These are phyloP conservation scores for Calameuta idolon DNA, from an alignment of 2,888 invertebrate genomes.

Conservation along the genomic window DNA sequence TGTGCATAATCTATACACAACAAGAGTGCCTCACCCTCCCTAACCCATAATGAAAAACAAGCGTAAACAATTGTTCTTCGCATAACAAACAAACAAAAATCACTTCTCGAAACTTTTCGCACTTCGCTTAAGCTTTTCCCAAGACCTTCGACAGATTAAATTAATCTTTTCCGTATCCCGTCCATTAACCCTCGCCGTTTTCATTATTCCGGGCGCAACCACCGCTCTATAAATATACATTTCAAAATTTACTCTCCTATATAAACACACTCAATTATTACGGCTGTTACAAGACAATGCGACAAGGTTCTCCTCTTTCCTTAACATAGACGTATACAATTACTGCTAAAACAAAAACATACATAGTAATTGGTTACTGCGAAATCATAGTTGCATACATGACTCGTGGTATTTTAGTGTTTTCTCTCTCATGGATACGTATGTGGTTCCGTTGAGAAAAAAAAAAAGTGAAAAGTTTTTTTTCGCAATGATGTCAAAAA, in stretches of 20 bases:
- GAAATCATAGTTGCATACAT: constrained; percentile 24
- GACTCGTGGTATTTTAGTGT: constrained; percentile 24
- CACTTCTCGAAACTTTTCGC: background rate
- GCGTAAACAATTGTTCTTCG: constrained; percentile 33
- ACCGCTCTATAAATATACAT: background rate
- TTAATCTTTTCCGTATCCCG: background rate
- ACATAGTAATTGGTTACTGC: background rate
- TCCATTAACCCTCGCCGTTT: background rate
- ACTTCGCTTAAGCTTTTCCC: background rate
- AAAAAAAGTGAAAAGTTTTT: background rate
- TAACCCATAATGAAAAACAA: constrained; percentile 30
- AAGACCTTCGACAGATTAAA: background rate
- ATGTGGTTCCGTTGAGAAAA: background rate
- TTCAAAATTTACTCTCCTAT: background rate
- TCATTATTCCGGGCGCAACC: background rate
- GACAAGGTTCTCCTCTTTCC: background rate
- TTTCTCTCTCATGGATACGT: constrained; percentile 4
- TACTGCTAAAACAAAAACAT: background rate
- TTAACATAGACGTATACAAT: background rate
- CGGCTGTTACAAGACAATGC: background rate
- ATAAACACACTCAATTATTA: background rate
- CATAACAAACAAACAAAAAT: constrained; percentile 24
- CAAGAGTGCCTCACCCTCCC: constrained; percentile 42
- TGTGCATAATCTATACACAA: constrained; percentile 60
- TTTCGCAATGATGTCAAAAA: background rate